Base-by-base conservation (phyloP, 2,113 vertebrate genomes). In the Salvelinus sp. region DNA sequence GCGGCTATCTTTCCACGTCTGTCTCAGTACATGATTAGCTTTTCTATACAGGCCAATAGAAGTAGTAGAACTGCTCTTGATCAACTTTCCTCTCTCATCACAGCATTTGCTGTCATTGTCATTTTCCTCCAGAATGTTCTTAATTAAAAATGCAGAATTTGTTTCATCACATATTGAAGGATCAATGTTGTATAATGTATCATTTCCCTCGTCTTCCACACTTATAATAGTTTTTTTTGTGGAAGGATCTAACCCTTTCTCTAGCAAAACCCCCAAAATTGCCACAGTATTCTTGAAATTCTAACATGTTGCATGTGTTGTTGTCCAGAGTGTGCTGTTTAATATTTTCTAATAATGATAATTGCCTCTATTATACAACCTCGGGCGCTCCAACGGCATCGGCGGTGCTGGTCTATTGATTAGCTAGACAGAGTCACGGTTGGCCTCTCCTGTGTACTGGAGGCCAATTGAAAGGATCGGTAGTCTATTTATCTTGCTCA, bases 331-430 rank as follows among this genome's bases (percentile, higher is more conserved):
- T 74, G 63, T 68, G 63, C 68, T 20, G 48, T 76, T 18, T 75
- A 79, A 79, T 65, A 80, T 63, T 80, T 71, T 73, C 73, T 66
- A 79, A 75, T 79, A 71, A 73, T 81, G 71, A 86, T 87, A 76
- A 79, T 88, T 83, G 72, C 76, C 71, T 79, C 18, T 76, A 73
- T 71, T 54, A 54, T n/a, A 54, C 50, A 78, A 50, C 85, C 81
- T 76, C 71, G 72, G 85, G 78, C 77, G 76, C 76, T 82, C 57
- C 75, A 73, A 73, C 82, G 79, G 76, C 76, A 76, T 70, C 20
- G 58, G 70, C 70, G n/a, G n/a, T 83, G 75, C 20, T 66, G 65
- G 60, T 67, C 30, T 89, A 90, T 91, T 79, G 87, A 92, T 90
- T 71, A 73, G 60, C 77, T 10, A 64, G 22, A 62, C 18, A 22